Conservation (phyloP, 2,888 invertebrate species). For the Acanthosepion pharaonis region DNA sequence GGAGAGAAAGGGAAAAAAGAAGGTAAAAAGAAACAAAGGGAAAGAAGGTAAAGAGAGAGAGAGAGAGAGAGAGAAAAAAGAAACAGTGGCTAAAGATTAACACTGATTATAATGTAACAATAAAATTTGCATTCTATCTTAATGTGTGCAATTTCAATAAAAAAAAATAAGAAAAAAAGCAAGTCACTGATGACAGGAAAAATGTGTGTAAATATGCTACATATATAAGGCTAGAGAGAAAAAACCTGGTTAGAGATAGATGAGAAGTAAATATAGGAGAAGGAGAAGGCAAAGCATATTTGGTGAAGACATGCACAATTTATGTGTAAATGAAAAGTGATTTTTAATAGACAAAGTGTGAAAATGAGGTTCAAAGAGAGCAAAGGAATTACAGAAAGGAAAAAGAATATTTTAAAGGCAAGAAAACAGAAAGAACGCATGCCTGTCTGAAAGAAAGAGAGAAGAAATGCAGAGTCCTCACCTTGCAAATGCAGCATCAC, state of each 20-base stretch:
- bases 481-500: slow-evolving; percentile 93
- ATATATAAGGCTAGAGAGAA: no score
- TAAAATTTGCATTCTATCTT: no score
- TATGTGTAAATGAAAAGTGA: not conserved
- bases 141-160: no score
- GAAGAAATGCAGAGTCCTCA: slow-evolving; percentile 50
- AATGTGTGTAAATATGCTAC: no score
- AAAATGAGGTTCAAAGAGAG: not conserved
- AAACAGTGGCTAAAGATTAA: no score
- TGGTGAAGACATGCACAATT: not conserved
- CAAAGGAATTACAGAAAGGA: not conserved
- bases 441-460: not conserved
- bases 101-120: no score
- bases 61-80: no score
- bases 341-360: not conserved
- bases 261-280: not conserved
- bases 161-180: no score
- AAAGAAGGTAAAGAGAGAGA: not conserved
- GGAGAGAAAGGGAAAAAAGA: no score
- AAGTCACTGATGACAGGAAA: no score
- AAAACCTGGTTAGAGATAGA: not conserved
- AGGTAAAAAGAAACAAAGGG: not conserved
- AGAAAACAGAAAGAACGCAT: not conserved
- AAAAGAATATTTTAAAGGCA: not conserved
- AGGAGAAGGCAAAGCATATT: not conserved